phyloP scores from a whole-genome alignment of 2,113 vertebrate genomes.

The rabbit (Oryctolagus cuniculus) region mOryCun1.1 NC_091436.1:167869501-167870000 shows the following conservation, averaged over 20 bases:
- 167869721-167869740: background rate
- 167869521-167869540: background rate
- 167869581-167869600: background rate
- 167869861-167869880: background rate
- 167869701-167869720: background rate
- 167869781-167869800: constrained; percentile 4
- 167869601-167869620: background rate
- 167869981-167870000: constrained; percentile 77
- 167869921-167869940: background rate
- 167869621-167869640: background rate
- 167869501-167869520: constrained; percentile 61
- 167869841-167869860: background rate
- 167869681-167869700: background rate
- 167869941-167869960: constrained; percentile 65
- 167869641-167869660: background rate
- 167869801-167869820: background rate
- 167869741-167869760: background rate
- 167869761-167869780: background rate
- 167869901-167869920: background rate
- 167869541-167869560: background rate
- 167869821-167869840: background rate
- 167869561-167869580: background rate
- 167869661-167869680: background rate
- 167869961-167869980: constrained; percentile 71
- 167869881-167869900: background rate